A percentile compares a stretch with the other conserved stretches of the same genome.
These are phyloP conservation scores for Hippocampus barbouri DNA, from an alignment of 2,113 vertebrate species.

Conservation along the genomic window DNA sequence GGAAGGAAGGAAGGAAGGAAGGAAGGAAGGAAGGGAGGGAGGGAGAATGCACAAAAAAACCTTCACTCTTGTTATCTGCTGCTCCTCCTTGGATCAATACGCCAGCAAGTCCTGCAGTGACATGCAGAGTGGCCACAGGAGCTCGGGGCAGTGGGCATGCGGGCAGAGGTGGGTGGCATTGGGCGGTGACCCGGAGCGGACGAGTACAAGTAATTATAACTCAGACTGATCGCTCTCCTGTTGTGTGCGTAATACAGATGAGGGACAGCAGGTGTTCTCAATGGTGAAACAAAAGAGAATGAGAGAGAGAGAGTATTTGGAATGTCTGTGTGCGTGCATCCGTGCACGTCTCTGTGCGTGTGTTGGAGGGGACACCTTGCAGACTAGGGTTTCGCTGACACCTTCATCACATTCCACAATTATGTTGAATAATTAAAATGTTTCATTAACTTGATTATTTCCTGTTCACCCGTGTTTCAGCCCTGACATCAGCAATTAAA, in stretches of 20 bases:
- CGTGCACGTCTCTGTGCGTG: not conserved
- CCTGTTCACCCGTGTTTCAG: slow-evolving; percentile 55
- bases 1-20: slow-evolving; percentile 26
- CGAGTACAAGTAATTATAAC: slow-evolving; percentile 63
- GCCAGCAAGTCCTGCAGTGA: slow-evolving; percentile 32
- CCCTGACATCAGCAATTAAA: slow-evolving; percentile 51
- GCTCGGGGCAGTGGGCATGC: slow-evolving; percentile 38
- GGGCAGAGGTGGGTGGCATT: slow-evolving; percentile 20
- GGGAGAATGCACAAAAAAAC: slow-evolving; percentile 21
- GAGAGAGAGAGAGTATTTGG: slow-evolving; percentile 3
- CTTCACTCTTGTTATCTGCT: slow-evolving; percentile 14
- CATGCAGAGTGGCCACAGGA: slow-evolving; percentile 41
- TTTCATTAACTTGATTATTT: slow-evolving; percentile 69
- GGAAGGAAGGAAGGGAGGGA: slow-evolving; percentile 12
- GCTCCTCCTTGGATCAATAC: slow-evolving; percentile 35
- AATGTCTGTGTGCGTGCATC: slow-evolving; percentile 7
- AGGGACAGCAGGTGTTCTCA: slow-evolving; percentile 30
- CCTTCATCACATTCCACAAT: slow-evolving; percentile 55
- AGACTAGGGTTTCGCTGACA: slow-evolving; percentile 48
- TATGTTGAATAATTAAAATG: slow-evolving; percentile 67
- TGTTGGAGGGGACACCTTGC: slow-evolving; percentile 12
- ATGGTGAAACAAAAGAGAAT: slow-evolving; percentile 44
- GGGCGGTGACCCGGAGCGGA: slow-evolving; percentile 54
- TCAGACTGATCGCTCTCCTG: slow-evolving; percentile 45
- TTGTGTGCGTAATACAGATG: slow-evolving; percentile 41